Percentiles rank a stretch among this genome's conserved stretches.
These are phyloP conservation scores for Nerophis lumbriciformis DNA, from an alignment of 2,113 vertebrate species.

Conservation along the genomic window DNA sequence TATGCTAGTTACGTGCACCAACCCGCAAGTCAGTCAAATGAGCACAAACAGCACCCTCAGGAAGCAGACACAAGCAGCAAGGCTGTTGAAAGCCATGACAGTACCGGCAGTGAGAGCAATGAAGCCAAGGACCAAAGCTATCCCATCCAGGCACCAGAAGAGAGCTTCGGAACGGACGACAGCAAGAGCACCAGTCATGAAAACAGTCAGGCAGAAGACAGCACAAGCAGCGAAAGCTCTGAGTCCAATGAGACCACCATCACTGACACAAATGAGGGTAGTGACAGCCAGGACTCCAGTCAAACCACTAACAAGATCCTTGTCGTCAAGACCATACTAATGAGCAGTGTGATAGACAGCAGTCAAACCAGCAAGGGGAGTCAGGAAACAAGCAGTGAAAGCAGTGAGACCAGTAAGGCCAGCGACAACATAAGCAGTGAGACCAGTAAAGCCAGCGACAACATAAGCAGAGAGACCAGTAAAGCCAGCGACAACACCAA, in stretches of 20 bases:
- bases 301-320: conserved; percentile 31
- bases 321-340: too few species aligned
- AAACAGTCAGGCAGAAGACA: conserved; percentile 36
- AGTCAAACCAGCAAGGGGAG: conserved; percentile 24
- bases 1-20: conserved; percentile 36
- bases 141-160: conserved; percentile 22
- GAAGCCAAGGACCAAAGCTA: conserved; percentile 9
- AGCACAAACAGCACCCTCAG: background rate
- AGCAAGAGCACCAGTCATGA: conserved; percentile 44
- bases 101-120: conserved; percentile 10
- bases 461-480: too few species aligned
- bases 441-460: too few species aligned
- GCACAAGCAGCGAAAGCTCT: conserved; percentile 28
- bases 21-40: conserved; percentile 28
- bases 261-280: conserved; percentile 22
- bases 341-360: conserved; percentile 22
- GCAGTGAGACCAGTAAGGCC: too few species aligned
- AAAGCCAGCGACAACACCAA: too few species aligned
- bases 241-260: conserved; percentile 1
- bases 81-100: conserved; percentile 12
- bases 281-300: conserved; percentile 19
- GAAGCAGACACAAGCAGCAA: background rate
- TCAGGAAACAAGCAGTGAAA: too few species aligned
- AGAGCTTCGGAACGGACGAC: conserved; percentile 9
- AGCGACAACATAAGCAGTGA: too few species aligned